These are phyloP conservation scores for Otis tarda DNA, from an alignment of 2,113 vertebrate species.

Conservation along the genomic window DNA sequence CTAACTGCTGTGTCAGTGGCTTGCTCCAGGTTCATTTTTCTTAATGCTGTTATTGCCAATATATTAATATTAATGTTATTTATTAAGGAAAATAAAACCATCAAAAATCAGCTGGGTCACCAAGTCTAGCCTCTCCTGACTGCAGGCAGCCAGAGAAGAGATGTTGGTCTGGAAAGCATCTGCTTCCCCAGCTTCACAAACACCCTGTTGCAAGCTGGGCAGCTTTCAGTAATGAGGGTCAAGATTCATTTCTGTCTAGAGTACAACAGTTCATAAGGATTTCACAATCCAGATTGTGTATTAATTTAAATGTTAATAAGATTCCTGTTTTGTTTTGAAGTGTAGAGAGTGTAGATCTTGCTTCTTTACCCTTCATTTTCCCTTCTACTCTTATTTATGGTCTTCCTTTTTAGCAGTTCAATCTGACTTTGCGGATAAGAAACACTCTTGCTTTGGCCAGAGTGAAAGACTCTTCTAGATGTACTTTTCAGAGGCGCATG, in stretches of 20 bases:
- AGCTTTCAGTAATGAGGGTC: constrained; percentile 1
- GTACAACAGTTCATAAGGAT: background rate
- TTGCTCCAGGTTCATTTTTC: background rate
- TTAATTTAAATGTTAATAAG: constrained; percentile 53
- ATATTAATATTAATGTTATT: constrained; percentile 1
- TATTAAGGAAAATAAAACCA: background rate
- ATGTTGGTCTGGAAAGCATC: background rate
- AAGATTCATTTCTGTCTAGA: constrained; percentile 3
- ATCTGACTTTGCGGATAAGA: background rate
- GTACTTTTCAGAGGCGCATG: background rate
- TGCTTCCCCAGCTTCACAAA: background rate
- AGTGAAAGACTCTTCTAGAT: background rate
- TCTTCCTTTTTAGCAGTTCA: background rate
- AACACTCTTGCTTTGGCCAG: background rate
- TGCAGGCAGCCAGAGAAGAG: background rate
- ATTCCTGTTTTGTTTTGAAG: background rate
- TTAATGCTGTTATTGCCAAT: background rate
- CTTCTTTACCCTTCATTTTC: background rate
- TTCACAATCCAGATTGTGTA: background rate
- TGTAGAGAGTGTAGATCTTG: background rate
- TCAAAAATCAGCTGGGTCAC: background rate
- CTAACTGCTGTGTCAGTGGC: background rate
- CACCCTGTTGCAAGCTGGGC: background rate
- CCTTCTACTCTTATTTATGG: background rate
- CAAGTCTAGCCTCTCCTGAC: background rate